A percentile compares a stretch with the other conserved stretches of the same genome.
Evolutionary conservation across 2,888 invertebrate genomes (phyloP).

Genomic region (Apotomis betuletana): DNA sequence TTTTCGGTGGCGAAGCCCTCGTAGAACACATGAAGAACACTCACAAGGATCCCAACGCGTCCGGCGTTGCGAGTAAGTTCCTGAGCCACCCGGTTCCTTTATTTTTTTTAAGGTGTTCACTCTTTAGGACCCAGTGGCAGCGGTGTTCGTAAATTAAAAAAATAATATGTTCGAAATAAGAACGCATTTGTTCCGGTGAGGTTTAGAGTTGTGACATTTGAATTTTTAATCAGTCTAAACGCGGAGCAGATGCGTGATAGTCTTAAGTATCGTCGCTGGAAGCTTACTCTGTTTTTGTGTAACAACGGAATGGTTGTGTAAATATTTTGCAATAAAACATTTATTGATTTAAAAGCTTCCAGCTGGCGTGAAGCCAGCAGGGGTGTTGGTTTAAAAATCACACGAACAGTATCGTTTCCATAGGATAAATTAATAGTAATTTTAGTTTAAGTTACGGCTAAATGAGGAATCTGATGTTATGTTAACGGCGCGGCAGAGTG

Average conservation of each 20-base stretch:
- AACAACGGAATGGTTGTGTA: conserved; percentile 43
- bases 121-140: conserved; percentile 21
- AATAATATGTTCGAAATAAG: conserved; percentile 42
- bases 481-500: conserved; percentile 71
- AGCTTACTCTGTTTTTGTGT: conserved; percentile 57
- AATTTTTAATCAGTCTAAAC: conserved; percentile 34
- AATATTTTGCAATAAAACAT: conserved; percentile 57
- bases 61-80: conserved; percentile 94
- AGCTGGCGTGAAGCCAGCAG: conserved; percentile 80
- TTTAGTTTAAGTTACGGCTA: conserved; percentile 65
- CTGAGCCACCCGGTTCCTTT: conserved; percentile 54
- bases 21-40: conserved; percentile 98
- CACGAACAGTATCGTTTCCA: conserved; percentile 82
- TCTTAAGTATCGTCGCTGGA: conserved; percentile 76
- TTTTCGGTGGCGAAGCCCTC: conserved; percentile 95
- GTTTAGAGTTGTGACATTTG: conserved; percentile 16
- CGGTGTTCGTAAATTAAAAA: conserved; percentile 9
- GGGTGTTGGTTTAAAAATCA: conserved; percentile 81
- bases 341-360: conserved; percentile 72
- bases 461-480: conserved; percentile 73
- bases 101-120: conserved; percentile 45
- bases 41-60: conserved; percentile 95
- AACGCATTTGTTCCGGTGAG: conserved; percentile 51
- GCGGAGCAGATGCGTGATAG: conserved; percentile 69
- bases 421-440: conserved; percentile 61